Conservation (phyloP, 2,797 vertebrate genomes). For the Acipenser oxyrinchus region DNA sequence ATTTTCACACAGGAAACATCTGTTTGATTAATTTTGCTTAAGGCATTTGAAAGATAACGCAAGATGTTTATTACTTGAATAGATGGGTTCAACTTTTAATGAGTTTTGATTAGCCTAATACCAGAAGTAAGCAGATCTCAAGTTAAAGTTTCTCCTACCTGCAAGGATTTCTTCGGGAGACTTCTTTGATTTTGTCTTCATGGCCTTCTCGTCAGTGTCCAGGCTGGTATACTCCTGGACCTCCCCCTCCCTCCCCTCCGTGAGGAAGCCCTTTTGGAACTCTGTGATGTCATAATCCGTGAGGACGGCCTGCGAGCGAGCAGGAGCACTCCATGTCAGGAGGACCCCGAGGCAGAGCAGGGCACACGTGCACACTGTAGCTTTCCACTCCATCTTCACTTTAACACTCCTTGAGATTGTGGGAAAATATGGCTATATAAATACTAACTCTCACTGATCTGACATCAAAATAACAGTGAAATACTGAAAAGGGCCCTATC, state of each 20-base stretch:
- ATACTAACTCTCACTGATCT: no score
- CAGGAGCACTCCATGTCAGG: slow-evolving; percentile 40
- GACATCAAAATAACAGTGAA: no score
- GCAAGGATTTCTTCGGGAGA: slow-evolving; percentile 25
- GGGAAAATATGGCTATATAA: no score
- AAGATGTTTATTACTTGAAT: no score
- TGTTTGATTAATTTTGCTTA: no score
- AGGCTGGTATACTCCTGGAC: slow-evolving; percentile 1
- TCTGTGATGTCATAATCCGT: slow-evolving; percentile 22
- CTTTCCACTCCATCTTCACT: slow-evolving; percentile 1
- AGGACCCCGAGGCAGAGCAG: slow-evolving; percentile 10
- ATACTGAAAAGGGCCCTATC: no score
- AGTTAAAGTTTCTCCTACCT: slow-evolving; percentile 39
- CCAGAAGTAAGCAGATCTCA: no score
- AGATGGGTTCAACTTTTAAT: no score
- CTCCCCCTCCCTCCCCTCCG: slow-evolving; percentile 1
- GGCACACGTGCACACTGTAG: neutral
- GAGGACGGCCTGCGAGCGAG: slow-evolving; percentile 39
- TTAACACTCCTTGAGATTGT: no score
- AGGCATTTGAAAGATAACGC: no score
- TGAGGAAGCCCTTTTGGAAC: slow-evolving; percentile 24
- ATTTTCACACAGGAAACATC: no score
- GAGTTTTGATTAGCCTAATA: no score
- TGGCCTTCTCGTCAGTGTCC: slow-evolving; percentile 10
- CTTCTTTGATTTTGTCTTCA: slow-evolving; percentile 26